Evolutionary conservation across 2,797 vertebrate genomes (phyloP).

Genomic region (Sebastes alutus): DNA sequence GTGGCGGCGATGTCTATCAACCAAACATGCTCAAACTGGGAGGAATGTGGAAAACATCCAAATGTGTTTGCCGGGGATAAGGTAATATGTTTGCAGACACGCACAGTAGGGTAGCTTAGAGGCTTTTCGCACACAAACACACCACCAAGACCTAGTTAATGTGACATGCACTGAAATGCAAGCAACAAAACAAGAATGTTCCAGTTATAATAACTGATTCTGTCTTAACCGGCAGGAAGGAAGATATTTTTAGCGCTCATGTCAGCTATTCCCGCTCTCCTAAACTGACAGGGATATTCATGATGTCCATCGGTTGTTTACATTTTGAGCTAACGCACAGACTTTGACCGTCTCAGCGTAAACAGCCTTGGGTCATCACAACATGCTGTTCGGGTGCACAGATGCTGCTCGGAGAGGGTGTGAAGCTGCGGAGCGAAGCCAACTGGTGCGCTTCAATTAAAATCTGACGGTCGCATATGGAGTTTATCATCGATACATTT

Average conservation of each 20-base stretch:
- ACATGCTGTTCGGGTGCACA: conserved; percentile 20
- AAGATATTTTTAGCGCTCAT: neutral
- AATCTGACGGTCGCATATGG: neutral
- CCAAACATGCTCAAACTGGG: conserved; percentile 34
- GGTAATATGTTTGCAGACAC: conserved; percentile 29
- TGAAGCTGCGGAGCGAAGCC: neutral
- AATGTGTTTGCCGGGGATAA: conserved; percentile 41
- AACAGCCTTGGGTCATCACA: conserved; percentile 34
- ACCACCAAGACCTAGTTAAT: neutral
- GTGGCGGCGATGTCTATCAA: conserved; percentile 62
- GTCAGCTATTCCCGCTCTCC: neutral
- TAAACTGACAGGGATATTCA: conserved; percentile 5
- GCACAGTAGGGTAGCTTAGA: neutral
- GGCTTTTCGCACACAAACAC: neutral
- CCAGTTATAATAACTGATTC: neutral
- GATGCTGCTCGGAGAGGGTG: conserved; percentile 14
- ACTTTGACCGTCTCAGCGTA: conserved; percentile 5
- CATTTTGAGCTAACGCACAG: conserved; percentile 6
- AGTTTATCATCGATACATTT: neutral
- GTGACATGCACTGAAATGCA: neutral
- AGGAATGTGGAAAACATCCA: conserved; percentile 42
- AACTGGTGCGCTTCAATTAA: conserved; percentile 10
- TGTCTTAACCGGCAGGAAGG: neutral
- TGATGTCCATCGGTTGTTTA: conserved; percentile 16
- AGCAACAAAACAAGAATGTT: neutral